Base-by-base conservation (phyloP, 2,888 invertebrate genomes). In the Pseudococcus longispinus region DNA sequence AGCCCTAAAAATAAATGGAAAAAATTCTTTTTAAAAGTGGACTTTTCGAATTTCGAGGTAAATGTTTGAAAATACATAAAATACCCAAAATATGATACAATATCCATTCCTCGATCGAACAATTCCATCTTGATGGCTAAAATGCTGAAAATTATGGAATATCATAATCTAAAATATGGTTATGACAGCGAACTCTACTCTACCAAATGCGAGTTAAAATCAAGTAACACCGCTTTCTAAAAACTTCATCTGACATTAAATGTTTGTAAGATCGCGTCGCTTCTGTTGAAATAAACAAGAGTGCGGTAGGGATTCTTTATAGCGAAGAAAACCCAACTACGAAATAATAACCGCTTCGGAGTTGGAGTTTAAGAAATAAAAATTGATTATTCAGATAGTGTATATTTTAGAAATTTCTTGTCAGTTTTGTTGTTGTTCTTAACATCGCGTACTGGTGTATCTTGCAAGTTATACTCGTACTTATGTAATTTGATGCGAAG, bases 141-240 rank as follows among this genome's bases (percentile, higher is more conserved):
- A 46, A 13, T 46, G 11, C 9, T 8, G 23, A 55, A 55, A 55
- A n/a, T 55, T 55, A n/a, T 55, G 6, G 15, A 37, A 55, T 55
- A 15, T 55, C 55, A 26, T 65, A 70, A 26, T 70, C 29, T 6
- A 70, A 29, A 42, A 46, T 51, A 46, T 42, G 26, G 42, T 83
- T 51, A 83, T 13, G 83, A 83, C 26, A 83, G 83, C 83, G 83
- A 83, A 26, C 83, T 83, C 83, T 83, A 42, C 44, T 51, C 26
- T 15, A 26, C 3, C 26, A 26, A 44, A 18, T 15, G 18, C 70
- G 77, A 37, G 42, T 80, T 42, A 80, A 80, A 80, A 80, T 20
- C 77, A 37, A 80, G 77, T 42, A 20, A 23, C 42, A 80, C 77
- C 77, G 77, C 77, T 80, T 80, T 80, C 77, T 80, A 42, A 80